A percentile compares a stretch with the other conserved stretches of the same genome.
These are phyloP conservation scores for Uropetala carovei DNA, from an alignment of 2,888 invertebrate genomes.

Conservation along the genomic window DNA sequence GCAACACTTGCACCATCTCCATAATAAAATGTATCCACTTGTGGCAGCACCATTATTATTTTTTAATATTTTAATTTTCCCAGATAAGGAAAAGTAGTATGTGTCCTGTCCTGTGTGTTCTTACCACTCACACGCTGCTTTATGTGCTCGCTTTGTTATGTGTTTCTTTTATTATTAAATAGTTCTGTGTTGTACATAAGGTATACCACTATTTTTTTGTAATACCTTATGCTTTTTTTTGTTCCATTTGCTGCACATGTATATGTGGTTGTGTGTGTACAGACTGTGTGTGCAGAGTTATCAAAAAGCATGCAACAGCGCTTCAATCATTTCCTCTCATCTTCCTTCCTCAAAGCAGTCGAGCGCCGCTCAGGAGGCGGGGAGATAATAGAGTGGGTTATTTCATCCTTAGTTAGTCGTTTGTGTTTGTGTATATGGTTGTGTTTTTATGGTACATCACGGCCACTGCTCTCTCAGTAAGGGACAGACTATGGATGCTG, in stretches of 20 bases:
- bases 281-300: slow-evolving; percentile 25
- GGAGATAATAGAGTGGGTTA: neutral
- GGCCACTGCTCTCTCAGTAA: no score
- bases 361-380: slow-evolving; percentile 8
- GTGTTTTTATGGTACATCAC: neutral
- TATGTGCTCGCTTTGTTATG: slow-evolving; percentile 42
- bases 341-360: slow-evolving; percentile 47
- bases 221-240: neutral
- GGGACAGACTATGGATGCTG: no score
- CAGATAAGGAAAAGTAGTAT: slow-evolving; percentile 36
- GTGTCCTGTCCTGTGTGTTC: slow-evolving; percentile 58
- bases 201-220: neutral
- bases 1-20: neutral
- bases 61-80: slow-evolving; percentile 11
- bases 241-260: slow-evolving; percentile 35
- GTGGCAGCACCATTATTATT: slow-evolving; percentile 9
- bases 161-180: slow-evolving; percentile 33
- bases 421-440: neutral
- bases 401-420: neutral
- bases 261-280: slow-evolving; percentile 34
- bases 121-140: slow-evolving; percentile 30
- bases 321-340: slow-evolving; percentile 44
- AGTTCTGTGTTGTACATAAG: slow-evolving; percentile 42
- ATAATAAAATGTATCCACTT: neutral
- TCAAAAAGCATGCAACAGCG: slow-evolving; percentile 47